These are phyloP conservation scores for Pseudorectes ferrugineus DNA, from an alignment of 2,113 vertebrate genomes.

Conservation along the genomic window DNA sequence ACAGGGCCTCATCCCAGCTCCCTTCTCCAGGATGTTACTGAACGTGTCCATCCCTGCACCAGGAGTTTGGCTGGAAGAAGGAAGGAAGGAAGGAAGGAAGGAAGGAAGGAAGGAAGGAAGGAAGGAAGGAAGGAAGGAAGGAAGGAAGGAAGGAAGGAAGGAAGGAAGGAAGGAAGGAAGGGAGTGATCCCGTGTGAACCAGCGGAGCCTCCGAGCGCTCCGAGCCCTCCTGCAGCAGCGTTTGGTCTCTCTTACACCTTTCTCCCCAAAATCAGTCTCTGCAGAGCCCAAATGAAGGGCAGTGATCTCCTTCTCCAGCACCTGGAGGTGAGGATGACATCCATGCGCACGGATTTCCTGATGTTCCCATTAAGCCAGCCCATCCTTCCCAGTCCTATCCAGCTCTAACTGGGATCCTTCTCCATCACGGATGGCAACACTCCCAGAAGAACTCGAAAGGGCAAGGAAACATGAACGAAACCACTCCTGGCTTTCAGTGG, in stretches of 20 bases:
- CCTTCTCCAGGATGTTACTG: background rate
- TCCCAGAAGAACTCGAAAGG: background rate
- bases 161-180: background rate
- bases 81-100: too few species aligned
- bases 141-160: too few species aligned
- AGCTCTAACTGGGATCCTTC: background rate
- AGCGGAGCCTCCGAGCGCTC: fast-evolving
- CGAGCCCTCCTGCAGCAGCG: background rate
- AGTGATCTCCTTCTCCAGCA: background rate
- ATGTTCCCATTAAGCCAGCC: background rate
- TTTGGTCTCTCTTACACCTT: background rate
- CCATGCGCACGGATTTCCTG: background rate
- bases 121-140: too few species aligned
- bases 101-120: too few species aligned
- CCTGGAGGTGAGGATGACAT: background rate
- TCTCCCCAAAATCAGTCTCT: background rate
- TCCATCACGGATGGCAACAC: background rate
- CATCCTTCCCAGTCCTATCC: background rate
- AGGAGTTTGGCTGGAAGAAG: background rate
- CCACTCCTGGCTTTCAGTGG: background rate
- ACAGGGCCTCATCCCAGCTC: background rate
- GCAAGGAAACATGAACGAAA: background rate
- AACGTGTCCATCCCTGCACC: background rate
- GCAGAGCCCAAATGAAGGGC: background rate
- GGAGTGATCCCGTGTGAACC: background rate